Evolutionary conservation across 1,140 invertebrate genomes (phyloP).

Genomic region (Achroia grisella): DNA sequence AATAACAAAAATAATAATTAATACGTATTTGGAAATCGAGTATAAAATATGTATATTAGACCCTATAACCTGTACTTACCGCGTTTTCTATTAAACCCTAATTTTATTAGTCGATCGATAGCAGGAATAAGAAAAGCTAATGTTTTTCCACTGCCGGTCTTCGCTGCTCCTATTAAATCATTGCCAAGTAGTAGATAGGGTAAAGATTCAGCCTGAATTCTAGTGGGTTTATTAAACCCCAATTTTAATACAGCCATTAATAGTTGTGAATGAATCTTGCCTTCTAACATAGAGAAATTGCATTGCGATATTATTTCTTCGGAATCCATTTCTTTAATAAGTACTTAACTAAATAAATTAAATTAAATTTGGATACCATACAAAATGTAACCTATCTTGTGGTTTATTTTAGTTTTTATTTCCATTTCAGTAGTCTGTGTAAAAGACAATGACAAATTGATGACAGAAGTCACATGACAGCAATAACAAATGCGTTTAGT

Average conservation of each 20-base stretch:
- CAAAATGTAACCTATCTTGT: too few relatives aligned
- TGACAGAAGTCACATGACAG: too few relatives aligned
- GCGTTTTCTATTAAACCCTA: conserved; percentile 84
- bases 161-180: conserved; percentile 93
- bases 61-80: too few relatives aligned
- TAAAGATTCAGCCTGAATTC: conserved; percentile 90
- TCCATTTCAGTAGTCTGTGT: too few relatives aligned
- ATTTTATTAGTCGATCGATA: conserved; percentile 81
- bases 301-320: conserved; percentile 32
- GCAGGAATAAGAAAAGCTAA: conserved; percentile 94
- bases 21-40: too few relatives aligned
- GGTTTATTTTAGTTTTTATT: too few relatives aligned
- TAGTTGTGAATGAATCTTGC: conserved; percentile 47
- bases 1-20: too few relatives aligned
- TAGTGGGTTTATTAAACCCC: conserved; percentile 82
- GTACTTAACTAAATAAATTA: too few relatives aligned
- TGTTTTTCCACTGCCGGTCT: conserved; percentile 97
- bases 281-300: conserved; percentile 51
- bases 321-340: conserved; percentile 23
- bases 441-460: too few relatives aligned
- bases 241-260: conserved; percentile 31
- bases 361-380: too few relatives aligned
- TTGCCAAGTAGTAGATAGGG: conserved; percentile 82
- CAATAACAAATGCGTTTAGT: too few relatives aligned
- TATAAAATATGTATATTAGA: too few relatives aligned